Base-by-base conservation (phyloP, 1,140 invertebrate species). In the Calephelis virginiensis region DNA sequence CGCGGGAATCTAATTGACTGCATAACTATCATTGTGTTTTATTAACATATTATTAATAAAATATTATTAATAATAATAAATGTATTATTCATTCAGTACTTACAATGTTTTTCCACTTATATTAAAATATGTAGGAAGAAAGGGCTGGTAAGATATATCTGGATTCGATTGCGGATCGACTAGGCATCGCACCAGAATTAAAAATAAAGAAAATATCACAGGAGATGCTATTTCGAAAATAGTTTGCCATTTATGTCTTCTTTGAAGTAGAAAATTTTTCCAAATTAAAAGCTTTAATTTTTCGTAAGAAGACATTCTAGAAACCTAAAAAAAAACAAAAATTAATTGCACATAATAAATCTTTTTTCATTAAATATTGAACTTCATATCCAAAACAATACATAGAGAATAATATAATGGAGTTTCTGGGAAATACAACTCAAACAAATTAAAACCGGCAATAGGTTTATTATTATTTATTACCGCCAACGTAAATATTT, bases 221-320 rank as follows among this genome's bases (percentile, higher is more conserved):
- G 94, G 96, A 66, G 93, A 89, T 17, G 94, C 80, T 80, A 97
- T 92, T 90, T 97, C 96, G 63, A 96, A 90, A 28, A 94, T 60
- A 9, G 96, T 93, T 85, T 97, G 95, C 71, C 94, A 85, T 78
- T 95, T 95, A 85, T 96, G 95, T 70, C 96, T 92, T 83, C 92
- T 94, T 89, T 97, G 95, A 8, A 97, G 90, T 10, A 94, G 92
- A 92, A 95, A 96, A 83, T 97, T 97, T 85, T 98, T 98, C 96
- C 97, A 97, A 67, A 97, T 89, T 7, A 98, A 89, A 8, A 97
- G 92, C 60, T 89, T 83, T 81, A 95, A 93, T 82, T 94, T 94
- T 62, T 93, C 83, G 77, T 72, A 82, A n/a, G 79, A 71, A 64
- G 83, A 82, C 86, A 90, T 90, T 71, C 69, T 87, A 61, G 62